phyloP scores from a whole-genome alignment of 2,888 invertebrate species.

The Fabriciana adippe region DNA sequence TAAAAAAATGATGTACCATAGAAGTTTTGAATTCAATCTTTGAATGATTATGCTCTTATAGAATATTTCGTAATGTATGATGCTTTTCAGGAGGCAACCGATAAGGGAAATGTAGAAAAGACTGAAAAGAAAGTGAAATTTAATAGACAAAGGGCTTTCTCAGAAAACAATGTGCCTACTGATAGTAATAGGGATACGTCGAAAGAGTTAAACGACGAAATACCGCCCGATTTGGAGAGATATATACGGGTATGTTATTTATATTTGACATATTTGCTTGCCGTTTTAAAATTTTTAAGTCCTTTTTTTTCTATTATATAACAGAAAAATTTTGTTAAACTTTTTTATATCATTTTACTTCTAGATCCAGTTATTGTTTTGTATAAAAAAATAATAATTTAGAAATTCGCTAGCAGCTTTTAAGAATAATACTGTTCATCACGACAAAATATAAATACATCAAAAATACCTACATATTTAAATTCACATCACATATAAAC shows the following conservation, averaged over 20 bases:
- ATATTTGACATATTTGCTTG: not conserved
- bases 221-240: constrained; percentile 69
- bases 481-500: too few species aligned
- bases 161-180: constrained; percentile 47
- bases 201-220: constrained; percentile 52
- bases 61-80: constrained; percentile 11
- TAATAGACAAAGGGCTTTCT: constrained; percentile 38
- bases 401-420: too few species aligned
- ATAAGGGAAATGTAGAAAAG: constrained; percentile 44
- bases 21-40: not conserved
- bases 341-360: too few species aligned
- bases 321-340: too few species aligned
- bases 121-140: constrained; percentile 50
- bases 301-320: too few species aligned
- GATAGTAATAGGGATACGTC: constrained; percentile 19
- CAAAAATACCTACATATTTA: too few species aligned
- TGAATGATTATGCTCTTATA: not conserved
- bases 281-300: too few species aligned
- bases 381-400: too few species aligned
- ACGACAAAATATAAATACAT: too few species aligned
- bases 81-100: constrained; percentile 49
- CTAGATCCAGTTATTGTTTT: too few species aligned
- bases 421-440: too few species aligned
- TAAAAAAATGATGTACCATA: too few species aligned
- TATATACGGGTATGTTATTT: constrained; percentile 53